Evolutionary conservation across 2,797 vertebrate species (phyloP).

Genomic region (Triplophysa bombifrons): DNA sequence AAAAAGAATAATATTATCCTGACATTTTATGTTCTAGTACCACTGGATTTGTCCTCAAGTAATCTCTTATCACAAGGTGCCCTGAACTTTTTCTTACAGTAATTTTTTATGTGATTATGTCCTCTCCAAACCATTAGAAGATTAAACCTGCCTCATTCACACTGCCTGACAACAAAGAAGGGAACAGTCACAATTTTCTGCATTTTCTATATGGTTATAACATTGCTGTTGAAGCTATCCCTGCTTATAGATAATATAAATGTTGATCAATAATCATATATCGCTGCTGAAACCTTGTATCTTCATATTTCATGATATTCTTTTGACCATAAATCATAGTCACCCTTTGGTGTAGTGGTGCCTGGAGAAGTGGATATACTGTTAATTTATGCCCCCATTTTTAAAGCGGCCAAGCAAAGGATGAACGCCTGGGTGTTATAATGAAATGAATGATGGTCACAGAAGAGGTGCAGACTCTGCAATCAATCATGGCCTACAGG

Average conservation of each 20-base stretch:
- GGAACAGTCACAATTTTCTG: constrained; percentile 54
- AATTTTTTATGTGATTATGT: constrained; percentile 78
- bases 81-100: constrained; percentile 69
- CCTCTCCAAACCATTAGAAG: constrained; percentile 74
- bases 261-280: background rate
- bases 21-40: background rate
- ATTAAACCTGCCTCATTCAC: constrained; percentile 69
- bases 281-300: background rate
- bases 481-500: too few relatives aligned
- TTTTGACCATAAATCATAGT: too few relatives aligned
- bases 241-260: background rate
- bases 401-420: too few relatives aligned
- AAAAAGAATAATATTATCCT: background rate
- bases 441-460: too few relatives aligned
- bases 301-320: too few relatives aligned
- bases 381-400: too few relatives aligned
- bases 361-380: too few relatives aligned
- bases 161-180: constrained; percentile 68
- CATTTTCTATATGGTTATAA: background rate
- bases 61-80: constrained; percentile 74
- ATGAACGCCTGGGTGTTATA: too few relatives aligned
- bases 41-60: constrained; percentile 64
- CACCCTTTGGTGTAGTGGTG: background rate
- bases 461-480: too few relatives aligned
- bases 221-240: background rate